Evolutionary conservation across 2,888 invertebrate species (phyloP), one percentile per base, ranked within the genome.

Genomic region (Agriopis marginaria): DNA sequence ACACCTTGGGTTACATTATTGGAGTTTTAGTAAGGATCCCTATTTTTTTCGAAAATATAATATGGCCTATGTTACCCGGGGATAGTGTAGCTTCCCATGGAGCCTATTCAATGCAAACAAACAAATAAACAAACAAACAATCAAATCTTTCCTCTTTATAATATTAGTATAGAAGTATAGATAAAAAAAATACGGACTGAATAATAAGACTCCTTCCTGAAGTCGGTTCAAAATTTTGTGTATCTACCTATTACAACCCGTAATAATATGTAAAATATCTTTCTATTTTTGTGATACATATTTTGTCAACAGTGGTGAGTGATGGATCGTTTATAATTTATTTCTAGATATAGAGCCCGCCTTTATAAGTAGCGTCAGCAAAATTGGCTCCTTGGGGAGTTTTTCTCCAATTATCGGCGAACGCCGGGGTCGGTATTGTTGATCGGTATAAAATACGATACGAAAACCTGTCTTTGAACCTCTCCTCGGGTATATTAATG

Each of bases 361-460:
- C 78, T 84, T 83, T 79, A 83, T 75, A 81, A 83, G 84, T 76
- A 83, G 75, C 83, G 86, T 84, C 86, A 84, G 83, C 85, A 80
- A 91, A 93, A 93, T 93, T 93, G 90, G 91, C 81, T 92, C 92
- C 91, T 86, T 77, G 76, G 92, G 90, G 92, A 92, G 84, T 84
- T 87, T 88, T 90, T 86, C 87, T 89, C 89, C 89, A 89, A 90
- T 91, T 91, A 91, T 90, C 88, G 89, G 84, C 82, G 82, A 86
- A 86, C 82, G 84, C 76, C 82, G 84, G 86, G 88, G 86, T 83
- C 85, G 85, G 83, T 79, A 86, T 89, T 89, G 88, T 91, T 88
- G 90, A 92, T 92, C 88, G 89, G 86, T 87, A 91, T 89, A 89
- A 89, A 89, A 91, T 90, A 89, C 86, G 86, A 86, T 86, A 88